phyloP scores from a whole-genome alignment of 30 jellyfish, hydroid and myxozoan genomes.

The Calvadosia cruxmelitensis region DNA sequence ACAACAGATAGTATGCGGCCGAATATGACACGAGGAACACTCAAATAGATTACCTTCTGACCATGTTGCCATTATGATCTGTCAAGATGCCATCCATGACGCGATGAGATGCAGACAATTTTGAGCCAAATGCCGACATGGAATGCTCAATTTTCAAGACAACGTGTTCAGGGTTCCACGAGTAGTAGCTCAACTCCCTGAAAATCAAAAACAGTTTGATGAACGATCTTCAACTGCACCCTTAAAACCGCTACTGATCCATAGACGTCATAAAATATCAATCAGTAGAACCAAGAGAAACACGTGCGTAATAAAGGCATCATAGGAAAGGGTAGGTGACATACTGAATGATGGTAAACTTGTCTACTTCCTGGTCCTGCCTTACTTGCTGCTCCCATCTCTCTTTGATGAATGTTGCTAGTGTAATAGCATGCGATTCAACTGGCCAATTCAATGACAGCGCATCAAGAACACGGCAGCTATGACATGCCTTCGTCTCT shows the following conservation, averaged over 20 bases:
- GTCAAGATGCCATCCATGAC: constrained; percentile 71
- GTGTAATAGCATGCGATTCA: constrained; percentile 62
- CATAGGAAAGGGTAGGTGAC: too few relatives aligned
- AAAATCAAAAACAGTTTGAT: too few relatives aligned
- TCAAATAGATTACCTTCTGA: constrained; percentile 25
- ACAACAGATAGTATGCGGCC: too few relatives aligned
- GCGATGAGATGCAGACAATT: constrained; percentile 71
- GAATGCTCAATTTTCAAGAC: constrained; percentile 80
- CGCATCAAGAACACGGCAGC: constrained; percentile 63
- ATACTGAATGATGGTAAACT: too few relatives aligned
- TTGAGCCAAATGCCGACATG: constrained; percentile 40
- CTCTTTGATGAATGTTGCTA: constrained; percentile 74
- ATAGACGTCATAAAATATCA: too few relatives aligned
- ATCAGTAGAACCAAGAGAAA: too few relatives aligned
- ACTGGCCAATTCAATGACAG: constrained; percentile 83
- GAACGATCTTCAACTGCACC: too few relatives aligned
- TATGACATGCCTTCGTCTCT: constrained; percentile 15
- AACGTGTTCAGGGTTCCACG: constrained; percentile 72
- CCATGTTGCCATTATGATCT: constrained; percentile 22
- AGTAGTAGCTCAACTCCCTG: constrained; percentile 47
- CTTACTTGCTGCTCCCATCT: constrained; percentile 14
- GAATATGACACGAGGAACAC: constrained; percentile 1
- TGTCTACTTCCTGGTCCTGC: too few relatives aligned
- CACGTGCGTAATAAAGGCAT: too few relatives aligned
- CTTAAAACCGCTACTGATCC: too few relatives aligned